These are phyloP conservation scores for Nephotettix cincticeps DNA, from an alignment of 1,140 invertebrate species.

Conservation along the genomic window DNA sequence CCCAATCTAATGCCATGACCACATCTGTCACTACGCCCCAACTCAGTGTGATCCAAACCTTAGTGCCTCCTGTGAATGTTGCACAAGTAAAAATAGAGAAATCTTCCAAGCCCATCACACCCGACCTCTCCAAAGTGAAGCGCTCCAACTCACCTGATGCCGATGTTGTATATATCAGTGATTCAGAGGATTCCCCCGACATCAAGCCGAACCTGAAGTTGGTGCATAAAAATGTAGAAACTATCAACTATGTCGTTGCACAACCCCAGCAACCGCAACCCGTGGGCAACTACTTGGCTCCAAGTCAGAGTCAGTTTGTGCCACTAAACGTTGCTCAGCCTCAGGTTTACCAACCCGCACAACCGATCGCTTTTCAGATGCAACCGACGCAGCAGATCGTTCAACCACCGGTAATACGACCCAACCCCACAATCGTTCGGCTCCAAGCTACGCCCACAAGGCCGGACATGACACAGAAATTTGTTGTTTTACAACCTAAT, in stretches of 20 bases:
- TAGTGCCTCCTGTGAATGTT: conserved; percentile 3
- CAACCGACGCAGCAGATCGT: not conserved
- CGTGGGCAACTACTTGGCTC: not conserved
- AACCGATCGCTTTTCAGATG: conserved; percentile 3
- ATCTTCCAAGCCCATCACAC: not conserved
- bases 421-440: not conserved
- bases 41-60: not conserved
- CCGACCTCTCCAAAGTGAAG: conserved; percentile 12
- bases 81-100: not conserved
- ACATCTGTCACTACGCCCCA: not conserved
- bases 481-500: not conserved
- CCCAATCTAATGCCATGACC: not conserved
- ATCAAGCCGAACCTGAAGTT: not conserved
- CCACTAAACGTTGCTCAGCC: conserved; percentile 8
- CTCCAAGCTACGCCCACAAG: not conserved
- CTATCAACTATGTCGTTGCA: not conserved
- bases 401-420: conserved; percentile 1
- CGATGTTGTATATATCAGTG: conserved; percentile 24
- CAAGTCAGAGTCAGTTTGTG: not conserved
- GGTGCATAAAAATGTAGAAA: not conserved
- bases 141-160: not conserved
- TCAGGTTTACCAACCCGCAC: not conserved
- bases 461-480: not conserved
- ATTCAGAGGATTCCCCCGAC: conserved; percentile 8
- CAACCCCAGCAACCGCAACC: not conserved